phyloP scores from a whole-genome alignment of 2,888 invertebrate genomes.

The Ophraella communa region DNA sequence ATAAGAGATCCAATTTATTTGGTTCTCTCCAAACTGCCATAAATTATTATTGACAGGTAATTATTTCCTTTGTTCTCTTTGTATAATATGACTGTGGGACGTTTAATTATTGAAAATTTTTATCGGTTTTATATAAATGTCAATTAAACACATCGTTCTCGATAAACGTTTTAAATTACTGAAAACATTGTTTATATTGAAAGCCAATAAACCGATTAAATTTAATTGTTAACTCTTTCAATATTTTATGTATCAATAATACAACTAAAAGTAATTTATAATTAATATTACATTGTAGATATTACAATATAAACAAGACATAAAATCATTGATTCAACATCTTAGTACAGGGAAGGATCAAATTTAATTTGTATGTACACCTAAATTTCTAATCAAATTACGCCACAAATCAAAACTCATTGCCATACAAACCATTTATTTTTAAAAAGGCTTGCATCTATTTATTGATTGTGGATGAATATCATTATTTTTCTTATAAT shows the following conservation, averaged over 20 bases:
- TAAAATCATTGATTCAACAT: too few species aligned
- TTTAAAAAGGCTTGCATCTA: too few species aligned
- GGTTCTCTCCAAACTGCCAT: not conserved
- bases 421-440: too few species aligned
- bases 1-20: not conserved
- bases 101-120: conserved; percentile 11
- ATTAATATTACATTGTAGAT: not conserved
- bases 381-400: too few species aligned
- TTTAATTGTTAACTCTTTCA: not conserved
- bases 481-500: too few species aligned
- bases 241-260: not conserved
- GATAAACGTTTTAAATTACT: not conserved
- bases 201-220: not conserved
- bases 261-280: not conserved
- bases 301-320: not conserved
- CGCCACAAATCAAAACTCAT: too few species aligned
- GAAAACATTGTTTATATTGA: not conserved
- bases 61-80: conserved; percentile 10
- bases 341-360: too few species aligned
- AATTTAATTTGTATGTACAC: too few species aligned
- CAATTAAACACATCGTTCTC: conserved; percentile 6
- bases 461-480: too few species aligned
- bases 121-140: conserved; percentile 11
- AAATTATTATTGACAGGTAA: conserved; percentile 11
- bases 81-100: not conserved